phyloP scores from a whole-genome alignment of 2,113 vertebrate species.

The Galeopterus variegatus region DNA sequence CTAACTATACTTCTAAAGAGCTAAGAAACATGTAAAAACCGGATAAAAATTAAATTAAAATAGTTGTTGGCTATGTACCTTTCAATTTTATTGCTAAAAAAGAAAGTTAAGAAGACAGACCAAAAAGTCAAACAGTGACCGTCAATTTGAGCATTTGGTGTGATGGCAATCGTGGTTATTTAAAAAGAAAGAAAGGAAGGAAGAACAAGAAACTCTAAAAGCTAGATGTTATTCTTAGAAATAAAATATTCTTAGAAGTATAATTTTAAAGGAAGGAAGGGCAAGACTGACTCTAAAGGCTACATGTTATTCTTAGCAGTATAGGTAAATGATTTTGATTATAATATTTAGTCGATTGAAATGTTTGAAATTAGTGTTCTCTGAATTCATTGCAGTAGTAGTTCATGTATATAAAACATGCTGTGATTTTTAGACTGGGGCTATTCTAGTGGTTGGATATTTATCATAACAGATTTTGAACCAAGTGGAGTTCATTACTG shows the following conservation, averaged over 20 bases:
- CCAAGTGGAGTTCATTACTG: conserved; percentile 31
- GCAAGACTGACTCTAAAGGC: background rate
- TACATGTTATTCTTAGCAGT: background rate
- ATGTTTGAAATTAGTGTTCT: background rate
- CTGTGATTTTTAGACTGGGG: background rate
- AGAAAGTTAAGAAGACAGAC: background rate
- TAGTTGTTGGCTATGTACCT: background rate
- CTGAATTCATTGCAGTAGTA: background rate
- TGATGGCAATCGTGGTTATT: background rate
- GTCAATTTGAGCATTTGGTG: background rate
- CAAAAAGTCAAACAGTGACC: background rate
- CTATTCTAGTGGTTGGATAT: background rate
- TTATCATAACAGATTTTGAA: conserved; percentile 8
- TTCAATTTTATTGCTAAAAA: conserved; percentile 13
- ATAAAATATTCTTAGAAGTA: background rate
- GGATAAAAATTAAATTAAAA: background rate
- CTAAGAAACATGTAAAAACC: background rate
- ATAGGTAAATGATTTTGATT: background rate
- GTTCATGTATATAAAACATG: background rate
- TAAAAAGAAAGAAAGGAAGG: background rate
- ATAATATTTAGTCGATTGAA: background rate
- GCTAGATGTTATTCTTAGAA: background rate
- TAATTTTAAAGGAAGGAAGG: background rate
- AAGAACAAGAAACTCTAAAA: background rate
- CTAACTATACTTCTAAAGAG: conserved; percentile 14